These are phyloP conservation scores for Gouania willdenowi DNA, from an alignment of 2,797 vertebrate genomes.

Conservation along the genomic window DNA sequence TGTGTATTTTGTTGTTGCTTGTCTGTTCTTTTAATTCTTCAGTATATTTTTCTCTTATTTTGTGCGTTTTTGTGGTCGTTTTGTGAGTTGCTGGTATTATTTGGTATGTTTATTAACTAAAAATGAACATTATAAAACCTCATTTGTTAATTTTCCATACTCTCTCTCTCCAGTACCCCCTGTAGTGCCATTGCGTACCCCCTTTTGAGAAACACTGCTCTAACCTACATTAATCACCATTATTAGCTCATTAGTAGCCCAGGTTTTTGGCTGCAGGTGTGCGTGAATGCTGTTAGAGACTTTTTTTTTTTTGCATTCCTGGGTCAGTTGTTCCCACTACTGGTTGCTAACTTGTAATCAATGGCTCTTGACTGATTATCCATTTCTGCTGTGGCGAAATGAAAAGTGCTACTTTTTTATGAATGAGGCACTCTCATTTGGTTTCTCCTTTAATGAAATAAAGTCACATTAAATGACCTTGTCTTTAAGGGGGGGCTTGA, in stretches of 20 bases:
- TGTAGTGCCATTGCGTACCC: too few relatives aligned
- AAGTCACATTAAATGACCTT: conserved; percentile 32
- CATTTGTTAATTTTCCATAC: too few relatives aligned
- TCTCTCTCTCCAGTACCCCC: too few relatives aligned
- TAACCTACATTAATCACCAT: conserved; percentile 1
- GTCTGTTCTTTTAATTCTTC: too few relatives aligned
- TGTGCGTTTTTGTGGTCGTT: too few relatives aligned
- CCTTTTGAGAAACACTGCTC: too few relatives aligned
- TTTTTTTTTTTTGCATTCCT: not conserved
- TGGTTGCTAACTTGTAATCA: conserved; percentile 8
- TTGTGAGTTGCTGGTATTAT: too few relatives aligned
- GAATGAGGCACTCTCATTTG: conserved; percentile 5
- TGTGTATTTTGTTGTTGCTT: too few relatives aligned
- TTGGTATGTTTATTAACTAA: too few relatives aligned
- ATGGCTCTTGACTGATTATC: conserved; percentile 30
- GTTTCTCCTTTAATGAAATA: conserved; percentile 40
- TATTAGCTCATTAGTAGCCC: conserved; percentile 11
- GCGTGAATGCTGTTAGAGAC: not conserved
- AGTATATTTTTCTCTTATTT: too few relatives aligned
- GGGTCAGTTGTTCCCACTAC: conserved; percentile 4
- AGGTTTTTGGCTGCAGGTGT: conserved; percentile 6
- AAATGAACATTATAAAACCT: too few relatives aligned
- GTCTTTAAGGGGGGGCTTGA: conserved; percentile 22
- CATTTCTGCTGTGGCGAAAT: not conserved
- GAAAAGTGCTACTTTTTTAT: conserved; percentile 7